Base-by-base conservation (phyloP, 2,113 vertebrate species). In the Tetrao urogallus region DNA sequence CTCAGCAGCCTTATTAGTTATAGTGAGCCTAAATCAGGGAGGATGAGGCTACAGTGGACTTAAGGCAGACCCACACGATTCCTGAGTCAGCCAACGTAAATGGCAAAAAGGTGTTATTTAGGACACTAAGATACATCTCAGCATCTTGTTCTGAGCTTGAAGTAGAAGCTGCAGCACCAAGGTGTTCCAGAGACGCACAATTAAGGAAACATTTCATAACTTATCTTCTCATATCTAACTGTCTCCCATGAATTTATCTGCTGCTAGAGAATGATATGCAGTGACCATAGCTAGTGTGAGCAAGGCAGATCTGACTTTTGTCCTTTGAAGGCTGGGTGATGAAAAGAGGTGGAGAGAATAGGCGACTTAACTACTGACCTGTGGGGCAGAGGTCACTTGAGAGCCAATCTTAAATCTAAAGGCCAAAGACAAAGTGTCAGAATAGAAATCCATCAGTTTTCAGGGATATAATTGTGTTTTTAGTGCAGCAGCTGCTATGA, bases 321-420 rank as follows among this genome's bases (percentile, higher is more conserved):
- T 95, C 90, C 80, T 95, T 94, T 96, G 94, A 96, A 97, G 92
- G 80, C 80, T 95, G 72, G 25, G 42, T 72, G 92, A 95, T 96
- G 93, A 97, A 98, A 96, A 75, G 70, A 71, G 16, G 13, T 66
- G 88, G 72, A 92, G 78, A 97, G 97, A 98, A 98, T 97, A 96
- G 93, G 94, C 48, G 97, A 99, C 98, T 99, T 99, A 99, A 99
- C 98, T 99, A 98, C 94, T 98, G 98, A 98, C 98, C 98, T 90
- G 12, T 32, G 64, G 96, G 97, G 89, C 98, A 97, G 76, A 97
- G 98, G 98, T 98, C 97, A 97, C 40, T 90, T 93, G 72, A 92
- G 83, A 98, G 97, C 96, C 96, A 96, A 81, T 92, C 88, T 96
- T 94, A 89, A 94, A 96, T 94, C 86, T 96, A 92, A 97, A 97